These are phyloP conservation scores for Anodontia alba DNA, from an alignment of 2,888 invertebrate species.

Conservation along the genomic window DNA sequence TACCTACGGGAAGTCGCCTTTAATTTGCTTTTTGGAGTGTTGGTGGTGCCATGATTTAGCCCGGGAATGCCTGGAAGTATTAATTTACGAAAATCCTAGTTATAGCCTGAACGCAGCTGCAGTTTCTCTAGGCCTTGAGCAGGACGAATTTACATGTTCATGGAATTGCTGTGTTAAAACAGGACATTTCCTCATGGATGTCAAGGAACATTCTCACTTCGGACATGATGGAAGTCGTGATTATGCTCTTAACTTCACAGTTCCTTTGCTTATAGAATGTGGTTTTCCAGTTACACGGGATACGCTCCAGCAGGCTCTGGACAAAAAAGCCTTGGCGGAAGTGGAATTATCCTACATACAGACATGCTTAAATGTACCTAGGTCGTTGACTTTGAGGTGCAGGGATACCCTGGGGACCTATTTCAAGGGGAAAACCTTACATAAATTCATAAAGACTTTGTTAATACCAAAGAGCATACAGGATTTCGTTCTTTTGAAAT, in stretches of 20 bases:
- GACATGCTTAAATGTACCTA: neutral
- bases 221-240: neutral
- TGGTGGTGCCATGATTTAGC: neutral
- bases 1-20: neutral
- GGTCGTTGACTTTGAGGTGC: neutral
- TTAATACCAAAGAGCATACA: neutral
- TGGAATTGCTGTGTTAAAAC: neutral
- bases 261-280: neutral
- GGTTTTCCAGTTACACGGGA: neutral
- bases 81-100: neutral
- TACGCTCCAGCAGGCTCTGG: neutral
- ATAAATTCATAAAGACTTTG: neutral
- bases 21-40: neutral
- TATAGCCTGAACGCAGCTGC: neutral
- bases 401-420: neutral
- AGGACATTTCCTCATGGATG: neutral
- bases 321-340: neutral
- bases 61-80: neutral
- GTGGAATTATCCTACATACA: neutral
- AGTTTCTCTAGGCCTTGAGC: neutral
- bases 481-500: constrained; percentile 5
- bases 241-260: neutral
- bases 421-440: neutral
- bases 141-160: neutral
- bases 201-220: neutral